A percentile compares a stretch with the other conserved stretches of the same genome.
phyloP scores from a whole-genome alignment of 1,140 invertebrate genomes.

The Caligus rogercresseyi region DNA sequence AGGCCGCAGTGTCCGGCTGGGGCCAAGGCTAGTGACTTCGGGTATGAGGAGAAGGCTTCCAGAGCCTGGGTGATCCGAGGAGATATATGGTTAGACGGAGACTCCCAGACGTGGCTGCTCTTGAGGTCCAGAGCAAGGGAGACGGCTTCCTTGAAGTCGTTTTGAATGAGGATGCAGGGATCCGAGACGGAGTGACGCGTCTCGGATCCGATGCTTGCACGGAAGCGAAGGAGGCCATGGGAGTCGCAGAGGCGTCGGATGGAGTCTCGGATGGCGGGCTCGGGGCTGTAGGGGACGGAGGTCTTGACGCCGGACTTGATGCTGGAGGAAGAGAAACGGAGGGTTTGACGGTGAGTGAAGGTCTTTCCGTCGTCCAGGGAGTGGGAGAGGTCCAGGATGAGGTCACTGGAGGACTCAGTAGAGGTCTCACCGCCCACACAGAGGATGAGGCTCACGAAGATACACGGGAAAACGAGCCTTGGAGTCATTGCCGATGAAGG shows the following conservation, averaged over 20 bases:
- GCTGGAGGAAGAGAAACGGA: not conserved
- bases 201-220: not conserved
- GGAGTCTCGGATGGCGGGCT: not conserved
- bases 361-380: slow-evolving; percentile 2
- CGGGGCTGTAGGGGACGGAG: not conserved
- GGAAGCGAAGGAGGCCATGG: not conserved
- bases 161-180: slow-evolving; percentile 6
- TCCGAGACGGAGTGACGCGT: not conserved
- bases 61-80: not conserved
- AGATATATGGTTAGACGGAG: not conserved
- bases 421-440: not conserved
- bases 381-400: not conserved
- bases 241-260: not conserved
- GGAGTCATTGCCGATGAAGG: too few species aligned
- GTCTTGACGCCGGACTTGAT: not conserved
- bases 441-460: too few species aligned
- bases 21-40: slow-evolving; percentile 2
- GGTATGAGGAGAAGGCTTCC: not conserved
- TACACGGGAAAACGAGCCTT: too few species aligned
- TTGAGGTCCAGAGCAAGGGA: slow-evolving; percentile 1
- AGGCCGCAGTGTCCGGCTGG: slow-evolving; percentile 10
- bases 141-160: not conserved
- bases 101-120: not conserved
- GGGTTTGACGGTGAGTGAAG: not conserved
- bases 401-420: not conserved